These are phyloP conservation scores for Oostethus manadensis DNA, from an alignment of 2,113 vertebrate genomes.

Conservation along the genomic window DNA sequence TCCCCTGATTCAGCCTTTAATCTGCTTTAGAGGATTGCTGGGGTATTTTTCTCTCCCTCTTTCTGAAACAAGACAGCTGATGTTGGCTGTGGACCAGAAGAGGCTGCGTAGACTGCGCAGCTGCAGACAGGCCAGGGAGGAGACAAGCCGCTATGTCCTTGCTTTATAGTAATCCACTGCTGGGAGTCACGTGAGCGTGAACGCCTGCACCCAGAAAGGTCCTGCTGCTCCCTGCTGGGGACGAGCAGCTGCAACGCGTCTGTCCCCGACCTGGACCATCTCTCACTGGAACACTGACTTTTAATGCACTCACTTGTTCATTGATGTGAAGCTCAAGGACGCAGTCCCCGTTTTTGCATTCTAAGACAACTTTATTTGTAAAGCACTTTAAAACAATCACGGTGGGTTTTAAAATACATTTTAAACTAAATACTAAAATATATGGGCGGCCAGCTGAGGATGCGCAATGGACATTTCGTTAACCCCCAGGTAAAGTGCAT, in stretches of 20 bases:
- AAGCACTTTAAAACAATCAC: too few relatives aligned
- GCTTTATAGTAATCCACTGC: slow-evolving; percentile 60
- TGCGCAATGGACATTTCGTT: too few relatives aligned
- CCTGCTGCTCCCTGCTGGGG: slow-evolving; percentile 40
- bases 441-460: too few relatives aligned
- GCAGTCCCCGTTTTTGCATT: too few relatives aligned
- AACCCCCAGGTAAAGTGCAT: too few relatives aligned
- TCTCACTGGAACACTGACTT: slow-evolving; percentile 1
- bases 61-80: slow-evolving; percentile 58
- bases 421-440: too few relatives aligned
- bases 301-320: slow-evolving; percentile 4
- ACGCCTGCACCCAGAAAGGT: slow-evolving; percentile 22
- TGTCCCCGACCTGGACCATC: background rate
- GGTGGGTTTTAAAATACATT: too few relatives aligned
- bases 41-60: slow-evolving; percentile 50
- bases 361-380: too few relatives aligned
- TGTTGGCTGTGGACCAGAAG: slow-evolving; percentile 53
- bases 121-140: slow-evolving; percentile 35
- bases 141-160: slow-evolving; percentile 59
- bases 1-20: slow-evolving; percentile 70
- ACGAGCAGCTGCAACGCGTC: background rate
- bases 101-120: slow-evolving; percentile 36
- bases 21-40: slow-evolving; percentile 74
- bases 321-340: slow-evolving; percentile 5
- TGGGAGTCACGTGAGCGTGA: slow-evolving; percentile 38